Conservation (phyloP, 92 coral and sea anemone species). For the Pocillopora meandrina region DNA sequence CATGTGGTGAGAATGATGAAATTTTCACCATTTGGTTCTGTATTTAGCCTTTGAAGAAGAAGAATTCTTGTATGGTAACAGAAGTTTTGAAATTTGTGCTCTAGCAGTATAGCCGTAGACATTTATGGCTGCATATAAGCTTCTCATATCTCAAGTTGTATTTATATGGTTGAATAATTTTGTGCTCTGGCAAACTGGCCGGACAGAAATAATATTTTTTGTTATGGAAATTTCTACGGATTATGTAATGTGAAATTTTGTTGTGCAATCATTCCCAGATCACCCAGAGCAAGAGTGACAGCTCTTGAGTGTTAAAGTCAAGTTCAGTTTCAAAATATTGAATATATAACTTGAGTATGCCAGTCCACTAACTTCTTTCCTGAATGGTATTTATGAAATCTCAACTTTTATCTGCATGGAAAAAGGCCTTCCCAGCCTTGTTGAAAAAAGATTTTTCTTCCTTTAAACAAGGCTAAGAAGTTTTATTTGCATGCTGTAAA, state of each 20-base stretch:
- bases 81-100: constrained; percentile 1
- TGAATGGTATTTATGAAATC: too few relatives aligned
- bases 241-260: background rate
- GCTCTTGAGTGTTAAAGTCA: background rate
- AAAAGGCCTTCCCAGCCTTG: too few relatives aligned
- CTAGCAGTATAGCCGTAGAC: background rate
- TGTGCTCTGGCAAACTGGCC: constrained; percentile 9
- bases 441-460: too few relatives aligned
- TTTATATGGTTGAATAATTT: constrained; percentile 1
- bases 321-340: too few relatives aligned
- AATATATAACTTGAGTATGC: too few relatives aligned
- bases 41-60: background rate
- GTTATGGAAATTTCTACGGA: background rate
- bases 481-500: too few relatives aligned
- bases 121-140: background rate
- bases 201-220: constrained; percentile 25
- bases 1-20: background rate
- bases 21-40: background rate
- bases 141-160: background rate
- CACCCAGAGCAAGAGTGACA: background rate
- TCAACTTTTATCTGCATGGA: too few relatives aligned
- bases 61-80: background rate
- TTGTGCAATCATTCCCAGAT: constrained; percentile 1
- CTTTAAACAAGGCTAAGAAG: too few relatives aligned
- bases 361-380: too few relatives aligned